Conservation (phyloP, 2,113 vertebrate species). For the Ciconia maguari region DNA sequence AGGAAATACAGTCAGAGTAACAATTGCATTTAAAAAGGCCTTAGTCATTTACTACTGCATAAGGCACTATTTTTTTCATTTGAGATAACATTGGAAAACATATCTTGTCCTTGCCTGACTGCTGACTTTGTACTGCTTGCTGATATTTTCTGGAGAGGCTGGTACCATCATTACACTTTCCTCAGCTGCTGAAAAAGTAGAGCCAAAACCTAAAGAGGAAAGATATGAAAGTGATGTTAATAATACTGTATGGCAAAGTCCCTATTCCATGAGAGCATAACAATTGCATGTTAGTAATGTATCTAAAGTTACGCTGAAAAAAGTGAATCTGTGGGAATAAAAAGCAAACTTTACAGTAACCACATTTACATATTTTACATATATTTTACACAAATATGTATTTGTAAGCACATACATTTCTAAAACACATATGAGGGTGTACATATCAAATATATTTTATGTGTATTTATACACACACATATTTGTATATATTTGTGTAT, state of each 20-base stretch:
- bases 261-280: background rate
- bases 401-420: background rate
- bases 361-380: background rate
- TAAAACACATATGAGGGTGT: background rate
- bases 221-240: background rate
- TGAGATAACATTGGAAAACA: slow-evolving; percentile 4
- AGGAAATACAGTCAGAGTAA: background rate
- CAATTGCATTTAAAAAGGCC: background rate
- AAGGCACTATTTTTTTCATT: slow-evolving; percentile 8
- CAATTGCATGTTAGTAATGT: background rate
- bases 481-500: background rate
- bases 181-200: slow-evolving; percentile 93
- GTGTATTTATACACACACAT: background rate
- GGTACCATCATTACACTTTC: slow-evolving; percentile 81
- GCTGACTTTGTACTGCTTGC: slow-evolving; percentile 86
- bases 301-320: background rate
- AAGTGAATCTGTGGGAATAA: background rate
- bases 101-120: slow-evolving; percentile 83
- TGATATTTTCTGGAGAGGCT: slow-evolving; percentile 78
- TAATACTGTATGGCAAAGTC: background rate
- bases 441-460: background rate
- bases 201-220: slow-evolving; percentile 85
- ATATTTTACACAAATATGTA: background rate
- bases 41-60: background rate
- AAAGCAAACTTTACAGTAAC: background rate